Conservation (phyloP, 2,797 vertebrate genomes). For the Dicrostonyx torquatus region DNA sequence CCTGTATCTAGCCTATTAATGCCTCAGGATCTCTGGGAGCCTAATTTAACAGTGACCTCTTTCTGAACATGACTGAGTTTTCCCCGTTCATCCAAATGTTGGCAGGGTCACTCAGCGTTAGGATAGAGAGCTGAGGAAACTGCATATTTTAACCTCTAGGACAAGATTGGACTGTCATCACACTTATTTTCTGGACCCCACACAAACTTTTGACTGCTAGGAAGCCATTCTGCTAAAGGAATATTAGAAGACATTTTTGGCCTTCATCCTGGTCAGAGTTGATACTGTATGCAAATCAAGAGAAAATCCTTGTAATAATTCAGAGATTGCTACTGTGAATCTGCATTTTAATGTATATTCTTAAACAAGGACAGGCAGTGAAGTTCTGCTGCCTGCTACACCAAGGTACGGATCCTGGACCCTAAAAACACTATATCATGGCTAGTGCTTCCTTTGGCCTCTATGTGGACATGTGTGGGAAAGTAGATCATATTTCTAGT, state of each 20-base stretch:
- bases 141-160: conserved; percentile 78
- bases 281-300: conserved; percentile 60
- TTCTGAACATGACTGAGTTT: conserved; percentile 20
- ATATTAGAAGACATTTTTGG: conserved; percentile 69
- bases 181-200: conserved; percentile 76
- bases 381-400: conserved; percentile 44
- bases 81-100: conserved; percentile 68
- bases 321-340: conserved; percentile 15
- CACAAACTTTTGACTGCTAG: conserved; percentile 76
- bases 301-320: conserved; percentile 56
- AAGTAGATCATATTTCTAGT: not conserved
- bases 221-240: conserved; percentile 74
- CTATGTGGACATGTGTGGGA: not conserved
- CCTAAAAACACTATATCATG: not conserved
- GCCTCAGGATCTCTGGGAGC: not conserved
- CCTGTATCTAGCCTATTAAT: not conserved
- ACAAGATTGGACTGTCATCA: conserved; percentile 82
- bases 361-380: not conserved
- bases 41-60: conserved; percentile 36
- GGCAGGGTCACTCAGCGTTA: conserved; percentile 76
- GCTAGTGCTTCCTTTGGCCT: not conserved
- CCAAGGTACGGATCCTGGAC: conserved; percentile 63
- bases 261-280: conserved; percentile 56
- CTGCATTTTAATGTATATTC: not conserved
- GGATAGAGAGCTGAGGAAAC: conserved; percentile 78